Evolutionary conservation across 2,888 invertebrate species (phyloP), one percentile per base, ranked within the genome.

Genomic region (Chironomus riparius): DNA sequence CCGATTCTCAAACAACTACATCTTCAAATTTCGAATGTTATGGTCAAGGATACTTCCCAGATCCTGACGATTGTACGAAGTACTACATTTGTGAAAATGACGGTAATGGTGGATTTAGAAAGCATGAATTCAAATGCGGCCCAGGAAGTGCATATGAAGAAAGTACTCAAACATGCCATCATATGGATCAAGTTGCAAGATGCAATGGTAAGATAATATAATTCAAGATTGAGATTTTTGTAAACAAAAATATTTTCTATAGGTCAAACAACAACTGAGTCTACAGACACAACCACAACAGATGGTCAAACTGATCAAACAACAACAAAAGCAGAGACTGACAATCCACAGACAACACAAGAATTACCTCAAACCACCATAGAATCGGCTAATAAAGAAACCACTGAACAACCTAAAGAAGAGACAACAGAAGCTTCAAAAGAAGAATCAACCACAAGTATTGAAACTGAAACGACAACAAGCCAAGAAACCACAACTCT

Each of bases 121-220:
- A 87, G 82, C 90, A 90, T 81, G 89, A 91, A 78, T 93, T 91
- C 81, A 85, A 85, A 13, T 93, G 93, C 82, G 90, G 89, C 3
- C 87, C 89, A 76, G 92, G 92, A 71, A 93, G 93, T 4, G 89
- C 91, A 47, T 93, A 93, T 92, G 92, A 92, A 83, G 86, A 88
- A 21, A 28, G 56, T 21, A 10, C 22, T 15, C 38, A 73, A 50
- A 69, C 69, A 4, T 73, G 71, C 21, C 24, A 77, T 48, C 77
- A 73, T 38, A 48, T 38, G 50, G 38, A 73, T 50, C 75, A 48
- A 48, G 50, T 72, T 21, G 50, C 56, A 12, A 69, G 28, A 21
- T 68, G 70, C 18, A 72, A 72, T 61, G 65, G 38, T 38, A 38
- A 38, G 38, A 2, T 10, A 2, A 24, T 21, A 1, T 2, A 18